Evolutionary conservation across 2,113 vertebrate genomes (phyloP).

Genomic region (Stegastes partitus): DNA sequence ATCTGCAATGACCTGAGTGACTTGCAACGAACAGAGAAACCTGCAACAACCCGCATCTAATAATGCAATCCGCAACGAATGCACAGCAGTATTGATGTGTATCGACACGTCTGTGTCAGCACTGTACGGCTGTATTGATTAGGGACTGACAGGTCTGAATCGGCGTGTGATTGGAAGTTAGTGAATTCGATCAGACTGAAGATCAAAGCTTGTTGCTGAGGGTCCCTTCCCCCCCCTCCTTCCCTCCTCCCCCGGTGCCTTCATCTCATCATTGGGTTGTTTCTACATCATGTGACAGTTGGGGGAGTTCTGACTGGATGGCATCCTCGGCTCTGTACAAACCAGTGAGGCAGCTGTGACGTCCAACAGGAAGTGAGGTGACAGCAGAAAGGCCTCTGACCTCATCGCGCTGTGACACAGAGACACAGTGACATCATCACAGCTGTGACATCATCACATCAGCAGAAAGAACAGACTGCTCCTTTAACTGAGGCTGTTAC

Average conservation of each 20-base stretch:
- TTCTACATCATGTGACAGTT: conserved; percentile 17
- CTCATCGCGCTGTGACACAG: conserved; percentile 18
- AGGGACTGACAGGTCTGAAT: no score
- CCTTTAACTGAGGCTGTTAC: conserved; percentile 16
- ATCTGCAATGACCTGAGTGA: no score
- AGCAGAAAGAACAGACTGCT: background rate
- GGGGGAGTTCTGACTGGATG: conserved; percentile 23
- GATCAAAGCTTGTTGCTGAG: no score
- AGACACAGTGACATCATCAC: conserved; percentile 34
- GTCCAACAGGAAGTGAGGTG: conserved; percentile 34
- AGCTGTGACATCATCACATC: background rate
- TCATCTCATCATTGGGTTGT: conserved; percentile 24
- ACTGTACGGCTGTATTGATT: no score
- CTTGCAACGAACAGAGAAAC: no score
- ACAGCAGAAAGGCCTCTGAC: conserved; percentile 11
- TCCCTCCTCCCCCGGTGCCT: background rate
- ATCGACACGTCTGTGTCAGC: no score
- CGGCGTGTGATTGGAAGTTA: background rate
- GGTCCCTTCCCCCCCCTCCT: no score
- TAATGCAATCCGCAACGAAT: no score
- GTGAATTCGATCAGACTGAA: no score
- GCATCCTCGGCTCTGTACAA: conserved; percentile 12
- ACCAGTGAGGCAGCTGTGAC: conserved; percentile 23
- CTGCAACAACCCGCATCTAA: no score
- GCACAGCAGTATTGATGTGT: no score